These are phyloP conservation scores for Drosophila nigromelanica DNA, from an alignment of 1,140 invertebrate species.

Conservation along the genomic window DNA sequence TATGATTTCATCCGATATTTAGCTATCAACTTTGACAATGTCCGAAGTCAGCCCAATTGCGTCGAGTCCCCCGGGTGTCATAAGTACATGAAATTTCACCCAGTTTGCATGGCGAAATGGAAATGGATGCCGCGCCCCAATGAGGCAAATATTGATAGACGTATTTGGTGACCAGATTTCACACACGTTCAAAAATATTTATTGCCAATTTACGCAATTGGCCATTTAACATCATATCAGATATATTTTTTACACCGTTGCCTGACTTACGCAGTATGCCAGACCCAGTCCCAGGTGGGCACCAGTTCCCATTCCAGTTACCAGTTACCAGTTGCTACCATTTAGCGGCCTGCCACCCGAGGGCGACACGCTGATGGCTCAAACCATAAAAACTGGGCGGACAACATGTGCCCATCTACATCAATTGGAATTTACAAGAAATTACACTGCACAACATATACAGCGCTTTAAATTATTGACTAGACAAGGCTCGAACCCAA, in stretches of 20 bases:
- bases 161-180: not conserved
- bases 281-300: not conserved
- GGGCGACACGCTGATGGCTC: conserved; percentile 27
- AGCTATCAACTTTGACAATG: not conserved
- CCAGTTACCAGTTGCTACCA: not conserved
- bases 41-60: conserved; percentile 13
- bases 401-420: conserved; percentile 7
- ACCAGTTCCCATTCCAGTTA: not conserved
- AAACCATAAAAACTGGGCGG: conserved; percentile 13
- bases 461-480: no score
- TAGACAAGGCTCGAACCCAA: no score
- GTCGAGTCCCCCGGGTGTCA: conserved; percentile 23
- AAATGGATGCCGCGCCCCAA: conserved; percentile 19
- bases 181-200: not conserved
- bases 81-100: conserved; percentile 5
- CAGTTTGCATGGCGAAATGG: conserved; percentile 31
- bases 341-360: conserved; percentile 12
- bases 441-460: conserved; percentile 23
- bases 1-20: no score
- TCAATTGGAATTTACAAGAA: conserved; percentile 13
- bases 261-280: not conserved
- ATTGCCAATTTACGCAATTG: not conserved
- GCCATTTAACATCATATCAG: not conserved
- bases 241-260: not conserved
- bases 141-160: not conserved